Conservation (phyloP, 2,797 vertebrate genomes). For the Cuniculus paca region DNA sequence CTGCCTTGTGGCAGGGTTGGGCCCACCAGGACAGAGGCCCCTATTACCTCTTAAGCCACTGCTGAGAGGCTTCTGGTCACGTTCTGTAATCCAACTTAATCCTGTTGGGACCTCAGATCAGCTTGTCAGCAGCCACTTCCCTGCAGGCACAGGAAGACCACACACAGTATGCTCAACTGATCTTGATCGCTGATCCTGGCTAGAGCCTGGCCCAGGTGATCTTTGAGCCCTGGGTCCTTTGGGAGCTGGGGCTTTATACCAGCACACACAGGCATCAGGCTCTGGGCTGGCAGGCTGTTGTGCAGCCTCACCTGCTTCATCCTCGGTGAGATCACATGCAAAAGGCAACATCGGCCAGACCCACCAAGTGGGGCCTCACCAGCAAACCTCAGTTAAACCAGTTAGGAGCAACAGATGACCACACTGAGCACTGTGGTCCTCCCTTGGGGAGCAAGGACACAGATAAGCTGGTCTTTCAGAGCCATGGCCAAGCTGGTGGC, state of each 20-base stretch:
- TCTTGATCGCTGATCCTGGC: neutral
- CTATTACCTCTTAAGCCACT: neutral
- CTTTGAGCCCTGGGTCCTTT: neutral
- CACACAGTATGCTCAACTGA: neutral
- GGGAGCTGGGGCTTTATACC: neutral
- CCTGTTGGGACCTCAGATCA: neutral
- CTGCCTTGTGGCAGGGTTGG: neutral
- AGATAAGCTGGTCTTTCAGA: neutral
- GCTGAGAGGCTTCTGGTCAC: neutral
- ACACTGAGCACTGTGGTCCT: neutral
- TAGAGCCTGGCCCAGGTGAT: neutral
- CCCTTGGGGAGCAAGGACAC: neutral
- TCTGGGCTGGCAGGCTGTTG: neutral
- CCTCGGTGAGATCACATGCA: neutral
- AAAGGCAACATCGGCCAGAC: neutral
- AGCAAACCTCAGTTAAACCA: neutral
- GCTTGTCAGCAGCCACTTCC: neutral
- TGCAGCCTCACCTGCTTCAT: neutral
- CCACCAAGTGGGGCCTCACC: neutral
- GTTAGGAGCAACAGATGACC: neutral
- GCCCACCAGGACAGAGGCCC: neutral
- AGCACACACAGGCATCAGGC: neutral
- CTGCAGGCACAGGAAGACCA: slow-evolving; percentile 14
- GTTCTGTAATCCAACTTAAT: slow-evolving; percentile 52
- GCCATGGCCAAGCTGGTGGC: neutral